phyloP scores from a whole-genome alignment of 2,888 invertebrate species.

The Leptinotarsa peninsularis region DNA sequence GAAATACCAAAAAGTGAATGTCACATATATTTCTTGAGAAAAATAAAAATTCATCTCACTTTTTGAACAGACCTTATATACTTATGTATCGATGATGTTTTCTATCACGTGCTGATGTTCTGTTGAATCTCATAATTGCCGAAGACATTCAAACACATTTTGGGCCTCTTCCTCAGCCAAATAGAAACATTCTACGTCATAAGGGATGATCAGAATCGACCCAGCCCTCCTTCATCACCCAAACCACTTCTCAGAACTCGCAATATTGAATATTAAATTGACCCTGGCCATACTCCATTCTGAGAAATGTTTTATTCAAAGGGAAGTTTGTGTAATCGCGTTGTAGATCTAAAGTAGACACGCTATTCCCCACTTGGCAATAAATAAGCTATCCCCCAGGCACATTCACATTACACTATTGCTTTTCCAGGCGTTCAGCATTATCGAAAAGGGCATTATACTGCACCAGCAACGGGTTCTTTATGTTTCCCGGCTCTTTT shows the following conservation, averaged over 20 bases:
- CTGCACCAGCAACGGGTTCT: constrained; percentile 12
- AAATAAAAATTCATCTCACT: too few species aligned
- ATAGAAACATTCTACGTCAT: not conserved
- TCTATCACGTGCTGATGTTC: too few species aligned
- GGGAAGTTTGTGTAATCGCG: constrained; percentile 32
- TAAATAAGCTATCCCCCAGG: constrained; percentile 36
- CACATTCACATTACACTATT: constrained; percentile 32
- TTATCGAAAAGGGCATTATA: constrained; percentile 15
- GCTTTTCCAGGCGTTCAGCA: constrained; percentile 29
- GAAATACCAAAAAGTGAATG: too few species aligned
- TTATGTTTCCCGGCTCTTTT: constrained; percentile 11
- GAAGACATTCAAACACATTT: too few species aligned
- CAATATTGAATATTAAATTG: constrained; percentile 17
- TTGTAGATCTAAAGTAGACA: constrained; percentile 39
- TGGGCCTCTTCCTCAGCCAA: too few species aligned
- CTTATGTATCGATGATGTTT: too few species aligned
- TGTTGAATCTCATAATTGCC: too few species aligned
- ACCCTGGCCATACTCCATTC: constrained; percentile 10
- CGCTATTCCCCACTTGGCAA: constrained; percentile 37
- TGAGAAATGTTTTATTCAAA: constrained; percentile 36
- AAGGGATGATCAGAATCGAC: not conserved
- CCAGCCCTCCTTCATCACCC: not conserved
- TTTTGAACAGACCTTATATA: too few species aligned
- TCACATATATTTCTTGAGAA: too few species aligned
- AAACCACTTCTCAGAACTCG: not conserved